These are phyloP conservation scores for Hirundo rustica DNA, from an alignment of 2,797 vertebrate species.

Conservation along the genomic window DNA sequence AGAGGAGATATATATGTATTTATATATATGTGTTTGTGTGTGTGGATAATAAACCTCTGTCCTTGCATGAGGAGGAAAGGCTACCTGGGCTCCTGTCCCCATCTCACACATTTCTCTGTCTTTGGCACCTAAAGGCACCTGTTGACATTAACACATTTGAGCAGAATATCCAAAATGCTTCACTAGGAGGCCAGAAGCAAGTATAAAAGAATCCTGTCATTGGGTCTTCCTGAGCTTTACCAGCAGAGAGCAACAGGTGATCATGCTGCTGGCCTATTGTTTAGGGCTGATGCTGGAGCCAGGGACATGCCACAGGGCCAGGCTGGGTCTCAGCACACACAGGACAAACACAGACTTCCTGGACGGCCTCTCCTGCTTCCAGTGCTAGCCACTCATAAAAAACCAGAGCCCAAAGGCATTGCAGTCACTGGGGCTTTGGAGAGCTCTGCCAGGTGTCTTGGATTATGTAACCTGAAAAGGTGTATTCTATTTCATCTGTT, in stretches of 20 bases:
- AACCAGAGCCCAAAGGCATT: background rate
- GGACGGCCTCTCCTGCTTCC: background rate
- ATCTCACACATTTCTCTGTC: accelerated
- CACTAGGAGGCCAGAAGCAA: background rate
- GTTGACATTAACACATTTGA: background rate
- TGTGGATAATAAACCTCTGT: background rate
- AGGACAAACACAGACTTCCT: background rate
- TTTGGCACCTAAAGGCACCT: background rate
- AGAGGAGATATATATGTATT: background rate
- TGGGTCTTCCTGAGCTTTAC: background rate
- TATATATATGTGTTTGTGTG: background rate
- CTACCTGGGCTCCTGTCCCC: background rate
- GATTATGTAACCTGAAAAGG: no score
- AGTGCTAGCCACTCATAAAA: background rate
- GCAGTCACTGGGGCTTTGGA: background rate
- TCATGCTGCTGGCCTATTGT: background rate
- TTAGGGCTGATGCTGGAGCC: background rate
- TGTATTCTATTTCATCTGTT: no score
- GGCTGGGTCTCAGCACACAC: background rate
- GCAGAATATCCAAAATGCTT: background rate
- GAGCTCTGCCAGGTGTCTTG: background rate
- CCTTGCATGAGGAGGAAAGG: background rate
- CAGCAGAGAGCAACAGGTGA: background rate
- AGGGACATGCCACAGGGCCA: background rate
- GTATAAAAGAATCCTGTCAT: background rate